A percentile compares a stretch with the other conserved stretches of the same genome.
Evolutionary conservation across 2,797 vertebrate genomes (phyloP).

Genomic region (Oreortyx pictus): DNA sequence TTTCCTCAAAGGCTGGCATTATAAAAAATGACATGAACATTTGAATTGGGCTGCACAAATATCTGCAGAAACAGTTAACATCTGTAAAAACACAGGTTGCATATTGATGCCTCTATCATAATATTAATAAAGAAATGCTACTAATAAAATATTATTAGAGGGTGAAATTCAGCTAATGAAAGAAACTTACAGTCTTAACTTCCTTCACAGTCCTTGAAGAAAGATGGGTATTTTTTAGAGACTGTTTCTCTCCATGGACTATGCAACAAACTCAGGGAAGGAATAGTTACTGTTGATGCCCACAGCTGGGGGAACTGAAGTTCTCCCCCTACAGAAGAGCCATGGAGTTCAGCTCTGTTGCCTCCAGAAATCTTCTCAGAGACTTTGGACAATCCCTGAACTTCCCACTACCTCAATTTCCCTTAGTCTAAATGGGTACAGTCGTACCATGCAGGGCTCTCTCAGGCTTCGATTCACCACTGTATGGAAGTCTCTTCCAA

Average conservation of each 20-base stretch:
- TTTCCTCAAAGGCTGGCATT: neutral
- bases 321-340: neutral
- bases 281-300: neutral
- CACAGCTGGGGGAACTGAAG: neutral
- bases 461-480: neutral
- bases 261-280: rapidly evolving
- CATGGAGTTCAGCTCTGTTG: neutral
- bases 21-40: neutral
- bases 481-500: neutral
- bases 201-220: neutral
- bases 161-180: neutral
- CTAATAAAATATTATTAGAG: neutral
- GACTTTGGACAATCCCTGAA: neutral
- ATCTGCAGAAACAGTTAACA: neutral
- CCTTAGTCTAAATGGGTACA: neutral
- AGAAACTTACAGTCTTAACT: neutral
- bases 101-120: neutral
- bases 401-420: neutral
- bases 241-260: neutral
- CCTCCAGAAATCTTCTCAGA: neutral
- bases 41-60: neutral
- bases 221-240: neutral
- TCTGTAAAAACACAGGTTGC: neutral
- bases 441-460: too few relatives aligned
- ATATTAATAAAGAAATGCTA: neutral